phyloP scores from a whole-genome alignment of 2,888 invertebrate species.

The Stegana nigrithorax region DNA sequence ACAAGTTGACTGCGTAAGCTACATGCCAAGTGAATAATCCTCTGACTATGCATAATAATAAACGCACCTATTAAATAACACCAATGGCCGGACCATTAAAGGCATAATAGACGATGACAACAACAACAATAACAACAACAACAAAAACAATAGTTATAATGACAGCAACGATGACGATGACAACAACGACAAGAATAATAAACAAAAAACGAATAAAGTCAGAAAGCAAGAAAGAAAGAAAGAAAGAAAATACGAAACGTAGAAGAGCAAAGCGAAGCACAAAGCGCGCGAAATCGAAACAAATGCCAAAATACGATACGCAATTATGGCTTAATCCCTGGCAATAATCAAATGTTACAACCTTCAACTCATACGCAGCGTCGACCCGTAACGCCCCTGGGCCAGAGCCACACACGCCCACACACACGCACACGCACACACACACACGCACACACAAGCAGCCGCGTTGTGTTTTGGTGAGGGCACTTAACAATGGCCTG shows the following conservation, averaged over 20 bases:
- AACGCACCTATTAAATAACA: slow-evolving; percentile 17
- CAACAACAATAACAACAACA: slow-evolving; percentile 1
- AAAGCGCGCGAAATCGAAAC: slow-evolving; percentile 45
- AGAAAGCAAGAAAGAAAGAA: background rate
- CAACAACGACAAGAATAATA: background rate
- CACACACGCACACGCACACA: background rate
- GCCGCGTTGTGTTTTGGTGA: slow-evolving; percentile 26
- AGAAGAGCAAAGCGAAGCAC: no score
- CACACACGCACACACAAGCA: slow-evolving; percentile 2
- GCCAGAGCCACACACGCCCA: background rate
- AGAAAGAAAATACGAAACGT: no score
- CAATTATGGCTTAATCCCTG: slow-evolving; percentile 55
- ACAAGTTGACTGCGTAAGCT: background rate
- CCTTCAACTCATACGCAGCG: slow-evolving; percentile 34
- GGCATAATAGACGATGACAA: background rate
- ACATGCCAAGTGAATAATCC: background rate
- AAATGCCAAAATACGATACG: slow-evolving; percentile 51
- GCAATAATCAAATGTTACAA: slow-evolving; percentile 52
- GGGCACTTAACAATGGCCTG: slow-evolving; percentile 34
- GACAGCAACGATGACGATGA: background rate
- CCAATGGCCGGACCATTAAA: slow-evolving; percentile 28
- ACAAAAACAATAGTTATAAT: background rate
- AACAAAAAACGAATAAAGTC: background rate
- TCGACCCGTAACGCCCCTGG: slow-evolving; percentile 30
- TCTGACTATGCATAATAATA: slow-evolving; percentile 7